Evolutionary conservation across 2,113 vertebrate species (phyloP), one percentile per base, ranked within the genome.

Genomic region (Thunnus maccoyii): DNA sequence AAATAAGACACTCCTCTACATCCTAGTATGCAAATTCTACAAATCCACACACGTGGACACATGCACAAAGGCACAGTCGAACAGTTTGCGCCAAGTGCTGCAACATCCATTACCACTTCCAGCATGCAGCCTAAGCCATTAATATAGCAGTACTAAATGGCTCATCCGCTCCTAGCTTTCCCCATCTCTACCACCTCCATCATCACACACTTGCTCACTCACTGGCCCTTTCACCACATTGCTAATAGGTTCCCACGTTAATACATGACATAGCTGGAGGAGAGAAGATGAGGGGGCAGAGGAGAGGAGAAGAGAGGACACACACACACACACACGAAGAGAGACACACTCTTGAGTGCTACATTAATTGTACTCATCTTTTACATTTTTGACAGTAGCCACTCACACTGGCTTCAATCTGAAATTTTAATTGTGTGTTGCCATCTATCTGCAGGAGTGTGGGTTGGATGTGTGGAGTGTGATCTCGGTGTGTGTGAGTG

Each of bases 361-460:
- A 66, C 76, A 76, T 85, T 92, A 90, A 94, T 88, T 89, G 79
- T 70, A 62, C 76, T 89, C 83, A 80, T 87, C 74, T 84, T 78
- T 41, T 41, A 72, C 70, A 63, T 88, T 83, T 85, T 84, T 86
- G 68, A 52, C 78, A 41, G 52, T 52, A 72, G 86, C 76, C 82
- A 73, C 83, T 86, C 78, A 44, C 63, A 74, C 69, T 12, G 71
- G 71, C 68, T 86, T 88, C 69, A 80, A 75, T 90, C 82, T 88
- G 76, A 83, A 81, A 89, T 87, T 90, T 83, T 82, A 92, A 91
- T 91, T 68, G 70, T 68, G 69, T 73, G 65, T 76, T 61, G 55
- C 69, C 56, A 84, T 89, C 77, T 77, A 88, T 91, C 88, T 81
- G 58, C 16, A 12, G 30, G 63, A 78, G 73, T 36, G 22, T 14